Evolutionary conservation across 2,888 invertebrate species (phyloP).

Genomic region (Petrolisthes cinctipes): DNA sequence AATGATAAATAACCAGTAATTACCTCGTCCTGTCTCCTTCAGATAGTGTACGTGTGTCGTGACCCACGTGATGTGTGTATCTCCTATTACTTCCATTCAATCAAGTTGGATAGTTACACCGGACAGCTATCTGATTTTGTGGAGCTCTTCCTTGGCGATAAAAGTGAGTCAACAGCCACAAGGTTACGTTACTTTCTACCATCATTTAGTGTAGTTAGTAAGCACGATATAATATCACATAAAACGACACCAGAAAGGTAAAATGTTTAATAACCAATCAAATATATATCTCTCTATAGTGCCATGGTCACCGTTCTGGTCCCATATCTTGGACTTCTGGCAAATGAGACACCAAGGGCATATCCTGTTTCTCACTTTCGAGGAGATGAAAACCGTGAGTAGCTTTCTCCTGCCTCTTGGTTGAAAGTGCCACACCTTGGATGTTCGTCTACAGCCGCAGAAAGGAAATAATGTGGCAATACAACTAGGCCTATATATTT

Average conservation of each 20-base stretch:
- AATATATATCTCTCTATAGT: constrained; percentile 35
- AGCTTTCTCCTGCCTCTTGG: no score
- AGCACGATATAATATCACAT: no score
- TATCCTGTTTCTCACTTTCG: constrained; percentile 62
- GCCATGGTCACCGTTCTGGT: constrained; percentile 61
- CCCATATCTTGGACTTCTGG: constrained; percentile 59
- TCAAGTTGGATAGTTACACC: constrained; percentile 56
- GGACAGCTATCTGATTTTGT: constrained; percentile 53
- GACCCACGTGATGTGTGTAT: constrained; percentile 62
- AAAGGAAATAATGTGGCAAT: no score
- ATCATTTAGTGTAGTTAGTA: no score
- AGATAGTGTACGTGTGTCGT: constrained; percentile 62
- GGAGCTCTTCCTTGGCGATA: constrained; percentile 61
- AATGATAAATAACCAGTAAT: no score
- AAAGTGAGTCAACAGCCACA: constrained; percentile 23
- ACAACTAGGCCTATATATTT: no score
- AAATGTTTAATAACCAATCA: no score
- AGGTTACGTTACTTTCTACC: no score
- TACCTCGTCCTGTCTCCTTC: neutral
- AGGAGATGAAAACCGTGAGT: constrained; percentile 63
- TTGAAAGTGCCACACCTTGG: no score
- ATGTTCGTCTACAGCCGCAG: no score
- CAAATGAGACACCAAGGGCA: constrained; percentile 47
- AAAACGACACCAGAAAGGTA: no score
- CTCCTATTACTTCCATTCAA: constrained; percentile 55